Percentiles rank a stretch among this genome's conserved stretches.
Evolutionary conservation across 2,113 vertebrate species (phyloP).

Genomic region (Halichoeres trimaculatus): DNA sequence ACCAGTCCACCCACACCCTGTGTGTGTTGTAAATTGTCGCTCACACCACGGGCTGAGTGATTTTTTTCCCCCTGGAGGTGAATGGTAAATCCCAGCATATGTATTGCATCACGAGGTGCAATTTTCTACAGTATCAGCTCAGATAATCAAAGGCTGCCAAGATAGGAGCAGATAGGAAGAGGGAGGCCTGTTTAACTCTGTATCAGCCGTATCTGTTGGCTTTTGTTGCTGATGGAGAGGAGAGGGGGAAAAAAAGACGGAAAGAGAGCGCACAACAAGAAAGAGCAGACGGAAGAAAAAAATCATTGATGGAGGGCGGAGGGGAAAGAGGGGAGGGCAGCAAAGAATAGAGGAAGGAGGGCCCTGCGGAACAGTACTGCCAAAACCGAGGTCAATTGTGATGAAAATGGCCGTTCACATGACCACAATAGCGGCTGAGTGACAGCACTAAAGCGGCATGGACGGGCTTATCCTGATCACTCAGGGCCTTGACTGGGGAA

Average conservation of each 20-base stretch:
- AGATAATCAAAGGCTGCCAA: conserved; percentile 59
- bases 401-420: conserved; percentile 82
- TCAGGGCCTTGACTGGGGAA: conserved; percentile 77
- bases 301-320: conserved; percentile 60
- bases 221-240: conserved; percentile 29
- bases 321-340: conserved; percentile 55
- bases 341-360: conserved; percentile 63
- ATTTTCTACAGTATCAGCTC: conserved; percentile 48
- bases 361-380: conserved; percentile 70
- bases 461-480: conserved; percentile 81
- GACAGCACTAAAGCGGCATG: conserved; percentile 78
- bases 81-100: conserved; percentile 46
- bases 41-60: conserved; percentile 10
- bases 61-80: conserved; percentile 26
- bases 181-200: conserved; percentile 32
- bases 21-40: conserved; percentile 44
- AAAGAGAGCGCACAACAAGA: conserved; percentile 44
- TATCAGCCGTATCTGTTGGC: conserved; percentile 47
- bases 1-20: conserved; percentile 44
- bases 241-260: background rate
- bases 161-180: conserved; percentile 12
- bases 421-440: conserved; percentile 79
- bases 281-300: conserved; percentile 56
- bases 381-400: conserved; percentile 81
- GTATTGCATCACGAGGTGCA: conserved; percentile 47